A percentile compares a stretch with the other conserved stretches of the same genome.
These are phyloP conservation scores for Amblyopsis hoosieri DNA, from an alignment of 2,797 vertebrate species.

Conservation along the genomic window DNA sequence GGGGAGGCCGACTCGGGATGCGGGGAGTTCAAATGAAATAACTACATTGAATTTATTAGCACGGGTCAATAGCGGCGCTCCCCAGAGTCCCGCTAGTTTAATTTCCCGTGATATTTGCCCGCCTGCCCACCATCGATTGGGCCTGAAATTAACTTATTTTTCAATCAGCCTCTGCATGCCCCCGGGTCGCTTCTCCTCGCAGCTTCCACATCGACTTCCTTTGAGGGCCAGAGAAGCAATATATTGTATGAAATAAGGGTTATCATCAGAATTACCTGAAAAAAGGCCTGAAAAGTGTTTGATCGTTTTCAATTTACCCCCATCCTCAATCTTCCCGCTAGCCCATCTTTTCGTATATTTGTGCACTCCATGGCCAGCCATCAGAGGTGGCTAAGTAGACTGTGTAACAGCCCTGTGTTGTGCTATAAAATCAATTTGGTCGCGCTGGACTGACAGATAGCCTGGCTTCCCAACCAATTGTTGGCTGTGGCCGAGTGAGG, in stretches of 20 bases:
- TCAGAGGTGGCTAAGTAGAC: constrained; percentile 57
- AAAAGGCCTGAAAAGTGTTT: constrained; percentile 60
- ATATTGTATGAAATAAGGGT: constrained; percentile 76
- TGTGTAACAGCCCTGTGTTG: constrained; percentile 64
- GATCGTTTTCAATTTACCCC: constrained; percentile 73
- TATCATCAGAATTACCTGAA: constrained; percentile 73
- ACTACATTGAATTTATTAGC: constrained; percentile 98
- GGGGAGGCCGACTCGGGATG: constrained; percentile 71
- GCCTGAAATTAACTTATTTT: constrained; percentile 99
- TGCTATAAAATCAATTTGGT: constrained; percentile 65
- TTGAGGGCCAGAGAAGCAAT: constrained; percentile 87
- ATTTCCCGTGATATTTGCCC: constrained; percentile 99
- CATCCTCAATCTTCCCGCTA: constrained; percentile 8
- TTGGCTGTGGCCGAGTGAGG: constrained; percentile 40
- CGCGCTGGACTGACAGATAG: constrained; percentile 52
- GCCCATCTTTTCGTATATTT: constrained; percentile 4
- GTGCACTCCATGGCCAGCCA: constrained; percentile 38
- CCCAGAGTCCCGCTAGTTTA: constrained; percentile 94
- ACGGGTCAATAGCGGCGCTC: constrained; percentile 94
- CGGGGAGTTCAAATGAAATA: constrained; percentile 84
- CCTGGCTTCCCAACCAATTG: constrained; percentile 38
- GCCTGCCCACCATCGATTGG: constrained; percentile 99
- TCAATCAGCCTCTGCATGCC: constrained; percentile 96
- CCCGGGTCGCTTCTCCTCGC: constrained; percentile 90
- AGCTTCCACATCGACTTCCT: constrained; percentile 84